Evolutionary conservation across 53 echinoderm and acorn worm genomes (phyloP), one percentile per base, ranked within the genome.

Genomic region (Antedon mediterranea): DNA sequence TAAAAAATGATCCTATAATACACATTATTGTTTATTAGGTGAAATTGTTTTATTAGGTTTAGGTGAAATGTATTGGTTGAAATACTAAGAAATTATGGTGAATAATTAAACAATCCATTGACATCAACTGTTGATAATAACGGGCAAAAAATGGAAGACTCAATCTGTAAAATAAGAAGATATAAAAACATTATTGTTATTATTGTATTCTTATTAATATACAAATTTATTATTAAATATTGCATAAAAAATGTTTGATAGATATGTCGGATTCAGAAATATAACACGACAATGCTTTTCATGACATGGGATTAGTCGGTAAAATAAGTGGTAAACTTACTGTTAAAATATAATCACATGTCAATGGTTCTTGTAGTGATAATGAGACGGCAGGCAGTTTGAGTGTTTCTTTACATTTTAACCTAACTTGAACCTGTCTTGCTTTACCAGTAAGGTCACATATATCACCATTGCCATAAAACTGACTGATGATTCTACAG

Each of bases 381-480:
- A 97, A 86, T 6, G 89, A 86, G 76, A 97, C 97, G n/a, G 97
- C 85, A 29, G 87, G 87, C 31, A 83, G 83, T 32, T 83, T 71
- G 32, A 89, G 75, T 31, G 87, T 83, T 34, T 85, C 88, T 80
- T 92, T 97, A 73, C 97, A 97, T 75, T 89, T 97, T 75, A 97
- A 80, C 30, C 86, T 89, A 37, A 97, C 97, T 72, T 92, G 97
- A 5, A 90, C 92, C 43, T 90, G 84, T 26, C 97, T 73, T 30
- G 89, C 89, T 81, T 86, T 89, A 2, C 97, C 97, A 4, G 90
- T 92, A 28, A 97, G 30, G 72, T 97, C 97, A 84, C 97, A 97
- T 27, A 80, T 72, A 86, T 97, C 89, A 28, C 97, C 97, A 76
- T 84, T 73, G 76, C 84, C 72, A 82, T 97, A 97, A 76, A 87